Evolutionary conservation across 2,797 vertebrate genomes (phyloP), one percentile per base, ranked within the genome.

Genomic region (Harpagifer antarcticus): DNA sequence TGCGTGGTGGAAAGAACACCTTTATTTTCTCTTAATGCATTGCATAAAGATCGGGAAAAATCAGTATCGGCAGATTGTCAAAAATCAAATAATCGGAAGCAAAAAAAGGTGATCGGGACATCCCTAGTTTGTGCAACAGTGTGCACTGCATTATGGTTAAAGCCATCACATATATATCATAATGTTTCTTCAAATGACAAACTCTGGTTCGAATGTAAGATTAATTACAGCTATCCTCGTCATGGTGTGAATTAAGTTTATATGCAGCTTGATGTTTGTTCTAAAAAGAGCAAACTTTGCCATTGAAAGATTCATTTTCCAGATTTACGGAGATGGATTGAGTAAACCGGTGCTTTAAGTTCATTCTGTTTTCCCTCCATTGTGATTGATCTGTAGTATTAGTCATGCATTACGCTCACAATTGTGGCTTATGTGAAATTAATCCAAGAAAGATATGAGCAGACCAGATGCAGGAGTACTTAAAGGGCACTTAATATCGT

Each of bases 71-170:
- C 23, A 27, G 23, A 27, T 27, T 27, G 23, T 3, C 23, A 27
- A 27, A 27, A 27, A 27, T 27, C 3, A 27, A 27, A 27, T 27
- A 3, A 27, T 27, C 23, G 0, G 23, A 27, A 27, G 23, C 23
- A 27, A 27, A 27, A 27, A 27, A 27, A 27, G 23, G 23, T 27
- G 23, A 27, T 27, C 23, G 23, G 23, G 3, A 27, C 23, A 27
- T 27, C 23, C 23, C 23, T 27, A 27, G 23, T 3, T 71, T 52
- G 43, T 44, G 56, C 47, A 68, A 54, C 53, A 48, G 54, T 54
- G 58, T 12, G 45, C 49, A n/a, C 14, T 45, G 19, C 12, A 4
- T 52, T 45, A 16, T 3, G 33, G 52, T 42, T 42, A 4, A 60
- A 15, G 31, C 13, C 15, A 33, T 69, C 19, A 48, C 20, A 58